phyloP scores from a whole-genome alignment of 2,113 vertebrate species.

The Anser brachyrhynchus region DNA sequence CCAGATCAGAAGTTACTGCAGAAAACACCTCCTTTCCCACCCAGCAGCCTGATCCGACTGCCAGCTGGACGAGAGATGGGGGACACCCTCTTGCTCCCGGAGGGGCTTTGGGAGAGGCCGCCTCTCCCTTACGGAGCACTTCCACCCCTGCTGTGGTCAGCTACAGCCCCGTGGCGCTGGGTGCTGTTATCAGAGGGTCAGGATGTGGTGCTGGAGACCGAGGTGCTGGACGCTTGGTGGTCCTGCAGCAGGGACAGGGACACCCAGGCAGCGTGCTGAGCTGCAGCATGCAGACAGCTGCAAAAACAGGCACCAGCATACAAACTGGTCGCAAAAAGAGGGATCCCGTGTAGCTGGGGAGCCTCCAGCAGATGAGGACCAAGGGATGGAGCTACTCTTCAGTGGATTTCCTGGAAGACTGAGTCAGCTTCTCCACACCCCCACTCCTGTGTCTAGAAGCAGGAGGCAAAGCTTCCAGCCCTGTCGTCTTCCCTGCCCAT shows the following conservation, averaged over 20 bases:
- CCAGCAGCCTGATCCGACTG: background rate
- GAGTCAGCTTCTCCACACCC: background rate
- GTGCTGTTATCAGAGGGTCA: background rate
- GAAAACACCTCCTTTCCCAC: background rate
- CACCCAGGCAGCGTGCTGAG: background rate
- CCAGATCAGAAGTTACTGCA: no score
- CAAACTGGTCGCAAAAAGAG: background rate
- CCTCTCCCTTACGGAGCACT: accelerated
- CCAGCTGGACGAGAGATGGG: background rate
- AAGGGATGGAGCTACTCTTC: background rate
- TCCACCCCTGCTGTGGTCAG: background rate
- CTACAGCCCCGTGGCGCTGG: background rate
- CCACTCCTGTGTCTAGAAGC: background rate
- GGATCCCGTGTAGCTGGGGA: background rate
- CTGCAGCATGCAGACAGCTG: no score
- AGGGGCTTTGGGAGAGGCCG: background rate
- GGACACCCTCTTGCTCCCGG: background rate
- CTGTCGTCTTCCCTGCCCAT: background rate
- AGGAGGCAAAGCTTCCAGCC: background rate
- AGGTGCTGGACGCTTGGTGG: background rate
- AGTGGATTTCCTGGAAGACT: background rate
- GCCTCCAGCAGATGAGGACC: background rate
- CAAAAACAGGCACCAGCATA: background rate
- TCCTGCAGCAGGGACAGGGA: background rate
- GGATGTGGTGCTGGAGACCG: background rate